phyloP scores from a whole-genome alignment of 2,113 vertebrate genomes.

The Dolichotis patagonum region DNA sequence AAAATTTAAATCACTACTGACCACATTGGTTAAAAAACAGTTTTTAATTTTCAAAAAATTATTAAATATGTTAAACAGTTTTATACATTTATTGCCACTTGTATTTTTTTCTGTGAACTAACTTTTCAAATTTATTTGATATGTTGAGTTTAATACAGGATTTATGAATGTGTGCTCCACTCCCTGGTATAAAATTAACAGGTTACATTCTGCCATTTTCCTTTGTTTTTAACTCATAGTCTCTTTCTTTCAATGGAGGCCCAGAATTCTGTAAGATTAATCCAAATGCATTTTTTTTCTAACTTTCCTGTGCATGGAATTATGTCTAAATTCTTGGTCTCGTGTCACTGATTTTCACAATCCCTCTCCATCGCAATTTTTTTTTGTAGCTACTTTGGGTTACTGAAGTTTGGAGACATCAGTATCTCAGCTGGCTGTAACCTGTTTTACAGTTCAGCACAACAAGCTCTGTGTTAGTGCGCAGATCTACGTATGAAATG shows the following conservation, averaged over 20 bases:
- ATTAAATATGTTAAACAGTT: not conserved
- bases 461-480: not conserved
- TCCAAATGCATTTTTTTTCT: not conserved
- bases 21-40: not conserved
- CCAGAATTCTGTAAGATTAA: not conserved
- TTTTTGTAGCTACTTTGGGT: not conserved
- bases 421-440: not conserved
- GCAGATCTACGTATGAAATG: not conserved
- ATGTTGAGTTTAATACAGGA: not conserved
- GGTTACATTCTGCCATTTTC: not conserved
- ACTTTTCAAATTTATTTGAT: not conserved
- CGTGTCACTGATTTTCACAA: not conserved
- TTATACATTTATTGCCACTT: not conserved
- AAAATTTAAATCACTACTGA: not conserved
- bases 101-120: not conserved
- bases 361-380: not conserved
- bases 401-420: not conserved
- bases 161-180: not conserved
- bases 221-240: conserved; percentile 17
- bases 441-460: not conserved
- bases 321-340: not conserved
- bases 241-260: not conserved
- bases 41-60: not conserved
- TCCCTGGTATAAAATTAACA: not conserved
- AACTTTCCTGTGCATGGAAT: not conserved